Evolutionary conservation across 2,888 invertebrate genomes (phyloP), one percentile per base, ranked within the genome.

Genomic region (Drosophila maculinotata): DNA sequence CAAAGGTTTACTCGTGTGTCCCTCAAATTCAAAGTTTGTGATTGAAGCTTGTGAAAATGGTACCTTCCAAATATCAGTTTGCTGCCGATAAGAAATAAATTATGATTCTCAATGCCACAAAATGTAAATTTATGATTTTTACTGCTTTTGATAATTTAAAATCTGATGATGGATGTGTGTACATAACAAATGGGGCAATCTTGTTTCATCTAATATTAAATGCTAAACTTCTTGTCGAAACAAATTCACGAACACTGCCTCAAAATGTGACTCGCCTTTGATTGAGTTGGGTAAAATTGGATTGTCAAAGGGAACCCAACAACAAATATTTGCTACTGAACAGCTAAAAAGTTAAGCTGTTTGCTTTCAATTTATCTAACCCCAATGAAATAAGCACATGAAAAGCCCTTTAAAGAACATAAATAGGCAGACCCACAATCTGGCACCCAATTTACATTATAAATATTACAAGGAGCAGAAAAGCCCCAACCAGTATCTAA

Each of bases 371-470:
- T 75, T 69, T 53, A 35, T 69, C 15, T 10, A 26, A 30, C n/a
- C 20, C 31, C 8, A 20, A 60, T 45, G 42, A 31, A 28, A 41
- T 38, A 33, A 49, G 30, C 17, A 35, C 33, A 41, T 48, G 42
- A 33, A 20, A 39, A 28, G 33, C 28, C 23, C 28, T 57, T 23
- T 25, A 9, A 56, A 12, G 54, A 1, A 41, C 39, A 41, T 5
- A 17, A 57, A 44, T 25, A 26, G 15, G 14, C 23, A 12, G n/a
- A n/a, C 17, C 42, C 73, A 56, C 49, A 66, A 44, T 45, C 36
- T 44, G 30, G 15, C 53, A 51, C 41, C 30, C 54, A 68, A 80
- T 86, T 83, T 77, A 63, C 74, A 66, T 69, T 80, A 87, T 77
- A 80, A 87, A 79, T 84, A 79, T 87, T 77, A 49, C 31, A 71